Base-by-base conservation (phyloP, 2,113 vertebrate genomes). In the Solea solea region DNA sequence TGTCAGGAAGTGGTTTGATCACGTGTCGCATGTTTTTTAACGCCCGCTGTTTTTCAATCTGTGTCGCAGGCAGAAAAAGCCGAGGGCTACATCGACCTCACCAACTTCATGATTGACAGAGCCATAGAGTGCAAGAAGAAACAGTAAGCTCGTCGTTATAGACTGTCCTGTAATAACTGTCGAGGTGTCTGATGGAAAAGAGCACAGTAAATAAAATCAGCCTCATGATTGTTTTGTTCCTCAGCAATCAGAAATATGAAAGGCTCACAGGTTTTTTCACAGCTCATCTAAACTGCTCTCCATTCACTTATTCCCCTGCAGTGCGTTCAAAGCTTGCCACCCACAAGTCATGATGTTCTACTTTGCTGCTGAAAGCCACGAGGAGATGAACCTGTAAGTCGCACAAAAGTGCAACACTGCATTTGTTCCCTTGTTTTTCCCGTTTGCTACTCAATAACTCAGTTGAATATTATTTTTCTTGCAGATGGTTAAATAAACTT, bases 101-200 rank as follows among this genome's bases (percentile, higher is more conserved):
- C 96, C 10, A 96, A 98, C 87, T 99, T 99, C 89, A 90, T 94
- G 67, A 95, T 98, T 56, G 96, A 98, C 85, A 92, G 92, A 91
- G 97, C 97, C 49, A 92, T 69, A 1, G 98, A 99, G 91, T 98
- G 97, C 95, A 99, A 97, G 90, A 98, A 97, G 91, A 99, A 98
- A 90, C 91, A 96, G 98, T 99, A 93, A 96, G 98, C 28, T 39
- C 21, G 45, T 15, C 8, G 46, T 28, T 28, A 9, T 4, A 42
- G 5, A 27, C 12, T 16, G 0, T 41, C 63, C 48, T 51, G 44
- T 45, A 10, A 8, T 44, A 44, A 44, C 42, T 21, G 42, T 10
- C 42, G 42, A 8, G 42, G 6, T 10, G 42, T 21, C 21, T 21
- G 21, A 21, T 21, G 21, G 21, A 21, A 21, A 21, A 21, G 21